Evolutionary conservation across 2,113 vertebrate species (phyloP).

Genomic region (Festucalex cinctus): DNA sequence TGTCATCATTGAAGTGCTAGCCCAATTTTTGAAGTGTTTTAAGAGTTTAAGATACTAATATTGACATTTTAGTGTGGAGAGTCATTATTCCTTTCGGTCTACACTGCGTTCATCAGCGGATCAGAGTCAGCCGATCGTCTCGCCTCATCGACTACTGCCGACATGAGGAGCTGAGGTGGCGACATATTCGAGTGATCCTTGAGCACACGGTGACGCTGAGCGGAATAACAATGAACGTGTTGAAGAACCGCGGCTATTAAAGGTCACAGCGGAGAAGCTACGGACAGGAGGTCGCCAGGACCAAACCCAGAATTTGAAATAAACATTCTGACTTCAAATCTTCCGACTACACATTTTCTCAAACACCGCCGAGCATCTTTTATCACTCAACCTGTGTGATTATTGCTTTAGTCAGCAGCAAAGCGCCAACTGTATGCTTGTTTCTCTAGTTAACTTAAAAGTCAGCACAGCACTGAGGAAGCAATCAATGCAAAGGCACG

Average conservation of each 20-base stretch:
- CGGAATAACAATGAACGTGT: slow-evolving; percentile 18
- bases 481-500: slow-evolving; percentile 7
- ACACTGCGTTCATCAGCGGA: background rate
- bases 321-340: background rate
- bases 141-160: background rate
- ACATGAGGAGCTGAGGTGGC: background rate
- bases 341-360: background rate
- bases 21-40: too few species aligned
- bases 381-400: slow-evolving; percentile 16
- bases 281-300: background rate
- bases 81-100: background rate
- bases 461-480: background rate
- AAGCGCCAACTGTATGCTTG: background rate
- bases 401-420: slow-evolving; percentile 19
- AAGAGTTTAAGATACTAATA: too few species aligned
- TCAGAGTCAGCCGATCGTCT: slow-evolving; percentile 12
- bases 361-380: background rate
- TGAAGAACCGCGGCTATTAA: background rate
- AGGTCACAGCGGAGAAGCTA: background rate
- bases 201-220: background rate
- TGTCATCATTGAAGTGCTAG: background rate
- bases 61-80: too few species aligned
- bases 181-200: background rate
- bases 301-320: background rate
- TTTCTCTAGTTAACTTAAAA: background rate